Evolutionary conservation across 2,113 vertebrate species (phyloP).

Genomic region (Phyllostomus hastatus): DNA sequence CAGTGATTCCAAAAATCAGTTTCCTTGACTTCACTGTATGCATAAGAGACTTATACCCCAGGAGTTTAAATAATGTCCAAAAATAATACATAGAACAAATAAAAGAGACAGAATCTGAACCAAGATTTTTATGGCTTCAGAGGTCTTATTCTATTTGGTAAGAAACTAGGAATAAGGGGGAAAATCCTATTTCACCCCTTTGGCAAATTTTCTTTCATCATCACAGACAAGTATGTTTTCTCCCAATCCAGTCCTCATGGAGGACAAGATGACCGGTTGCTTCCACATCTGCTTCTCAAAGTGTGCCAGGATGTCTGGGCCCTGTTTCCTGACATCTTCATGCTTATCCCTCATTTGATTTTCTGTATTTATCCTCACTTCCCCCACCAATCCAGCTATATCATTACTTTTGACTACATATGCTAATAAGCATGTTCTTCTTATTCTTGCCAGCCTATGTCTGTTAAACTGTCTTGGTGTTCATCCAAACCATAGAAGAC

Average conservation of each 20-base stretch:
- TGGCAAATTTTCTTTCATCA: neutral
- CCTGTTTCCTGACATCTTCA: neutral
- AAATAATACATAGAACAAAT: neutral
- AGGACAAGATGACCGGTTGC: neutral
- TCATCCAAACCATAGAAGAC: slow-evolving; percentile 17
- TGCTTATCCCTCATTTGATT: neutral
- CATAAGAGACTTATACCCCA: neutral
- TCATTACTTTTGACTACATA: neutral
- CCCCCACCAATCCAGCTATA: neutral
- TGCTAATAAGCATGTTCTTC: neutral
- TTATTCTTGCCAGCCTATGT: neutral
- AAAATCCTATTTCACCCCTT: neutral
- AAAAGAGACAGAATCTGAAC: neutral
- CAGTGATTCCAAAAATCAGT: neutral
- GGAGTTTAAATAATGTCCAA: neutral
- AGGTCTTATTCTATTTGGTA: neutral
- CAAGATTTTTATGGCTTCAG: neutral
- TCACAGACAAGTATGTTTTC: neutral
- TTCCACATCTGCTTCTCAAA: neutral
- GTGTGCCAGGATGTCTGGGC: fast-evolving
- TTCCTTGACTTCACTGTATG: neutral
- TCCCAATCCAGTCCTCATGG: neutral
- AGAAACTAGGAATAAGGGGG: neutral
- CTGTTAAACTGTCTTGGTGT: neutral
- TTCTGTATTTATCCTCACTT: neutral